A percentile compares a stretch with the other conserved stretches of the same genome.
phyloP scores from a whole-genome alignment of 2,797 vertebrate species.

The Crocidura indochinensis region DNA sequence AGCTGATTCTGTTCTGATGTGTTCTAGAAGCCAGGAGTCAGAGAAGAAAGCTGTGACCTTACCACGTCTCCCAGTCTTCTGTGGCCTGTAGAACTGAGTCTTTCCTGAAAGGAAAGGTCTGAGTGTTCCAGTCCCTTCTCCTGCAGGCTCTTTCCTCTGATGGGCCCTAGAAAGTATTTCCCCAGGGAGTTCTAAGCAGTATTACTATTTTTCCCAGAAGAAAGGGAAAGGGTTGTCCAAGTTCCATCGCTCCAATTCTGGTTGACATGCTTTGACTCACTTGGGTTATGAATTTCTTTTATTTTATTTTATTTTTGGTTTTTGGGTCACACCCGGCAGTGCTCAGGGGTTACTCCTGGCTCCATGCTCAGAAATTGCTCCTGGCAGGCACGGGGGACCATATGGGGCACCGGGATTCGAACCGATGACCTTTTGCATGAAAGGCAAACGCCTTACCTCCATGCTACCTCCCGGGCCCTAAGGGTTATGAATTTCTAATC shows the following conservation, averaged over 20 bases:
- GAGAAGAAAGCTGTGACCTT: background rate
- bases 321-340: too few species aligned
- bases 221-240: background rate
- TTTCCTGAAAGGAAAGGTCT: constrained; percentile 59
- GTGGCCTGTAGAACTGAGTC: background rate
- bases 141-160: background rate
- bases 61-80: background rate
- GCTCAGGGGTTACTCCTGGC: too few species aligned
- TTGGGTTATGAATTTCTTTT: background rate
- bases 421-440: too few species aligned
- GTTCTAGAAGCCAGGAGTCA: background rate
- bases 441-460: too few species aligned
- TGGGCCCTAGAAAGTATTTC: background rate
- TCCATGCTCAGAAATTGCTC: too few species aligned
- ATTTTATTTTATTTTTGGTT: too few species aligned
- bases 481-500: background rate
- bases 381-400: too few species aligned
- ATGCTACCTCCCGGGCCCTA: too few species aligned
- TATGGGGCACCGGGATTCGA: too few species aligned
- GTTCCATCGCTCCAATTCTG: background rate
- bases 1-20: background rate
- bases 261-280: background rate
- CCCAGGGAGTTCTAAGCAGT: constrained; percentile 36
- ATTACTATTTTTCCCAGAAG: constrained; percentile 18
- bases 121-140: background rate